These are phyloP conservation scores for Aspidiotus destructor DNA, from an alignment of 2,888 invertebrate genomes.

Conservation along the genomic window DNA sequence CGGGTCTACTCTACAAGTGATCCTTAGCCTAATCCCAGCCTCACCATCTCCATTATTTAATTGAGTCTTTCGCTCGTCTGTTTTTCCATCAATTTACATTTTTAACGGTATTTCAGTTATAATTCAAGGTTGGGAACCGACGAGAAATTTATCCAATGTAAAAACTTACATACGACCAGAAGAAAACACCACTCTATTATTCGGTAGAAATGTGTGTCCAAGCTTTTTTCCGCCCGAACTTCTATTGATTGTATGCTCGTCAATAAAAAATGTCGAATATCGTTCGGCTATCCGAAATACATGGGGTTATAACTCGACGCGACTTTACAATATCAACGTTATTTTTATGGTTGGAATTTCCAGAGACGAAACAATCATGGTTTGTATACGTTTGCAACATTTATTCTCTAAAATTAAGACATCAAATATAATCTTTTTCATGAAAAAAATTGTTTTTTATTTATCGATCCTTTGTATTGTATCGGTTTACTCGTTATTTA, in stretches of 20 bases:
- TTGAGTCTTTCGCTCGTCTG: too few relatives aligned
- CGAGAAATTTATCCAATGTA: not conserved
- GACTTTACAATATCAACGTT: slow-evolving; percentile 39
- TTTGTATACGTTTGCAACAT: too few relatives aligned
- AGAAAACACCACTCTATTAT: slow-evolving; percentile 2
- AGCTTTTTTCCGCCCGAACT: slow-evolving; percentile 50
- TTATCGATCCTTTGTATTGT: too few relatives aligned
- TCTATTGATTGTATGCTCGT: slow-evolving; percentile 56
- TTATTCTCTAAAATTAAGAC: too few relatives aligned
- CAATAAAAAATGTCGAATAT: slow-evolving; percentile 56
- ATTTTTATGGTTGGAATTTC: slow-evolving; percentile 54
- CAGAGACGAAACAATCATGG: slow-evolving; percentile 43
- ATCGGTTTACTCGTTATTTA: too few relatives aligned
- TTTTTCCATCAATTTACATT: too few relatives aligned
- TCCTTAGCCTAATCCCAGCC: too few relatives aligned
- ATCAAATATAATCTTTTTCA: too few relatives aligned
- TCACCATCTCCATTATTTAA: too few relatives aligned
- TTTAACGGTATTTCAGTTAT: slow-evolving; percentile 7
- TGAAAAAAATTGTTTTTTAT: too few relatives aligned
- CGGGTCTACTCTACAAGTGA: too few relatives aligned
- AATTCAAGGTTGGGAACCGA: slow-evolving; percentile 27
- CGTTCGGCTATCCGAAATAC: slow-evolving; percentile 60
- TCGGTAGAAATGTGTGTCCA: slow-evolving; percentile 1
- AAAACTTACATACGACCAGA: slow-evolving; percentile 12
- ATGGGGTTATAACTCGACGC: slow-evolving; percentile 50